A percentile compares a stretch with the other conserved stretches of the same genome.
Evolutionary conservation across 2,797 vertebrate species (phyloP).

Genomic region (Rhinophrynus dorsalis): DNA sequence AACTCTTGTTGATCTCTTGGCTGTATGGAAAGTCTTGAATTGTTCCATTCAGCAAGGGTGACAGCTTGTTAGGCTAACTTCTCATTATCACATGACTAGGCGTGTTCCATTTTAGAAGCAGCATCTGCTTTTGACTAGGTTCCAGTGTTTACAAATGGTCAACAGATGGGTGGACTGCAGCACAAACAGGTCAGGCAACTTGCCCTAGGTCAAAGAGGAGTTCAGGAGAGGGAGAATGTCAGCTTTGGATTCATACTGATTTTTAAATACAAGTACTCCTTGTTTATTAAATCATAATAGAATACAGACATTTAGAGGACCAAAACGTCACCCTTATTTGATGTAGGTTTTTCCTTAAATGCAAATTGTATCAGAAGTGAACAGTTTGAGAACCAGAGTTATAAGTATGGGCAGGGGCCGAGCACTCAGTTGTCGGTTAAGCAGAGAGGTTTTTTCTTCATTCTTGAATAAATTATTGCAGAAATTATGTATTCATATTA

Average conservation of each 20-base stretch:
- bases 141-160: conserved; percentile 46
- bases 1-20: not conserved
- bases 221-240: conserved; percentile 16
- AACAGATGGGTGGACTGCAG: conserved; percentile 42
- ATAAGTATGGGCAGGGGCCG: too few relatives aligned
- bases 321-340: too few relatives aligned
- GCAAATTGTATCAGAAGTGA: too few relatives aligned
- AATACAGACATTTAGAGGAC: not conserved
- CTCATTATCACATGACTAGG: conserved; percentile 36
- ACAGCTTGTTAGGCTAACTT: conserved; percentile 26
- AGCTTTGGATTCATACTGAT: conserved; percentile 6
- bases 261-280: conserved; percentile 19
- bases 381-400: too few relatives aligned
- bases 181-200: conserved; percentile 36
- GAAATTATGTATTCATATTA: too few relatives aligned
- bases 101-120: conserved; percentile 21
- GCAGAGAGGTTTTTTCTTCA: too few relatives aligned
- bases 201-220: conserved; percentile 37
- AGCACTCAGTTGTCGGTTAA: too few relatives aligned
- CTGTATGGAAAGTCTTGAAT: not conserved
- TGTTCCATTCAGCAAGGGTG: conserved; percentile 19
- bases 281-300: conserved; percentile 1
- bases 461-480: too few relatives aligned
- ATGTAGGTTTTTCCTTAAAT: too few relatives aligned
- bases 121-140: conserved; percentile 43